phyloP scores from a whole-genome alignment of 2,888 invertebrate species.

The Myopa testacea region DNA sequence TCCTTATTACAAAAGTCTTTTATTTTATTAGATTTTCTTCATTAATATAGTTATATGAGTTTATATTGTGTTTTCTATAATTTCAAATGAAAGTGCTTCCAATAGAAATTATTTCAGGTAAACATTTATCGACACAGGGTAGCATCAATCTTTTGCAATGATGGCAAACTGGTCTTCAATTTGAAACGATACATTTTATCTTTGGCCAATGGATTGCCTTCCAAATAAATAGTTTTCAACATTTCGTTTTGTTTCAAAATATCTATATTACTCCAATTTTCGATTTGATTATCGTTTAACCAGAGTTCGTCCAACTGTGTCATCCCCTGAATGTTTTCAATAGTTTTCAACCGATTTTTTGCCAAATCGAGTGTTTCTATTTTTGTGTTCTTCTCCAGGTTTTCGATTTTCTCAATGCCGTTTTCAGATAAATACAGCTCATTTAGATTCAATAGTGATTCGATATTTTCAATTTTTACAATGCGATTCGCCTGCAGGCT shows the following conservation, averaged over 20 bases:
- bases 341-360: conserved; percentile 82
- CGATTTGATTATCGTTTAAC: conserved; percentile 92
- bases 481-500: conserved; percentile 94
- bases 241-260: conserved; percentile 76
- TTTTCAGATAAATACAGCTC: conserved; percentile 96
- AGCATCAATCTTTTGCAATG: conserved; percentile 92
- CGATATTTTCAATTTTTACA: conserved; percentile 86
- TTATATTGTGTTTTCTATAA: no score
- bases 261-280: conserved; percentile 87
- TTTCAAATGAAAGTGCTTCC: no score
- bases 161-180: conserved; percentile 86
- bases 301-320: conserved; percentile 91
- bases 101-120: no score
- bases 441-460: conserved; percentile 78
- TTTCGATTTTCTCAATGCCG: conserved; percentile 84
- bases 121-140: conserved; percentile 75
- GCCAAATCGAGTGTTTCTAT: conserved; percentile 92
- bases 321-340: conserved; percentile 84
- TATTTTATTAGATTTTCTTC: no score
- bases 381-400: conserved; percentile 76
- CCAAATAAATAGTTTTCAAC: conserved; percentile 89
- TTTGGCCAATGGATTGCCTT: conserved; percentile 87
- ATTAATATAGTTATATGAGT: not conserved
- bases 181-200: conserved; percentile 92
- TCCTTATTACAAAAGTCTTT: no score